Base-by-base conservation (phyloP, 53 echinoderm and acorn worm genomes). In the Holothuria leucospilota region DNA sequence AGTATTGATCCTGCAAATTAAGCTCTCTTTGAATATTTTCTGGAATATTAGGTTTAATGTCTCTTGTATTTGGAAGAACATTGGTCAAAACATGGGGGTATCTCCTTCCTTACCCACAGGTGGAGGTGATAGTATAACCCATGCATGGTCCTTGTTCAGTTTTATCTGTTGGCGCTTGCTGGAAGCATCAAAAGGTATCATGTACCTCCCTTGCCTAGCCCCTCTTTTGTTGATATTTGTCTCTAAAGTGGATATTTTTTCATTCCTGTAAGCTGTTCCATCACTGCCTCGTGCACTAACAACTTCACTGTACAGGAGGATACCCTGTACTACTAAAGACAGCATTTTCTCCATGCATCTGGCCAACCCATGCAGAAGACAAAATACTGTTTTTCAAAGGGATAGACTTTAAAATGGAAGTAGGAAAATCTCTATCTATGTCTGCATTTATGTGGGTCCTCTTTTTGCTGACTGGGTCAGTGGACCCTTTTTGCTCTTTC, bases 271-370 rank as follows among this genome's bases (percentile, higher is more conserved):
- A 27, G 63, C 63, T 21, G 28, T 27, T 21, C 78, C 78, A 59
- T 82, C 82, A 11, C 23, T 26, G 29, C 40, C 64, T 21, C 20
- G 12, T 51, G 9, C 38, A 82, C 11, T 63, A 30, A 62, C n/a
- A 25, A 77, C 78, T 53, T 94, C 82, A 21, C 71, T 77, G 26
- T 87, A 39, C 2, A 75, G 77, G 68, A 77, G 63, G 11, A 89
- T 86, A 34, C 86, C 82, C 66, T 68, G 60, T 12, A 93, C 80
- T 66, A 83, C 90, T 20, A 93, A 77, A 38, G 49, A 81, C 13
- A 95, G 56, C 13, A 92, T 60, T 46, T 88, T 90, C 85, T 95
- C 92, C 13, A 90, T 86, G 51, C 81, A 39, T 25, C 95, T 66
- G 63, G 92, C 81, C 49, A 91, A 64, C 2, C 88, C 92, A 90